A percentile compares a stretch with the other conserved stretches of the same genome.
phyloP scores from a whole-genome alignment of 2,888 invertebrate genomes.

The Cartodere bifasciata region DNA sequence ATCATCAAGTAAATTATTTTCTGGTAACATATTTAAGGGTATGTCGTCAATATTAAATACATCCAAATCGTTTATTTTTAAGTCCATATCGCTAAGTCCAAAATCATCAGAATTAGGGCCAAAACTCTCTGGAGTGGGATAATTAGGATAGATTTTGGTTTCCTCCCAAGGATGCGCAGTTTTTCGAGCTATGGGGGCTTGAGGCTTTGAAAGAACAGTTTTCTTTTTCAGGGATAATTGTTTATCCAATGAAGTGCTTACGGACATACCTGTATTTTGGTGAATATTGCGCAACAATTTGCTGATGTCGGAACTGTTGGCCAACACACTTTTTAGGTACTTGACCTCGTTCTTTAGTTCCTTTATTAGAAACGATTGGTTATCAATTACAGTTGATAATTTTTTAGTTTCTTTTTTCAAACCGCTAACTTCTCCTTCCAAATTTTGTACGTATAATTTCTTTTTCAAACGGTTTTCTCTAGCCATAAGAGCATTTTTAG shows the following conservation, averaged over 20 bases:
- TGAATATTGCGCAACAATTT: constrained; percentile 37
- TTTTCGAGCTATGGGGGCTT: constrained; percentile 16
- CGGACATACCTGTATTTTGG: constrained; percentile 29
- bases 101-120: constrained; percentile 12
- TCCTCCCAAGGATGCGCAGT: constrained; percentile 20
- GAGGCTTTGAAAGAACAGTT: constrained; percentile 19
- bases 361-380: constrained; percentile 36
- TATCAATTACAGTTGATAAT: constrained; percentile 36
- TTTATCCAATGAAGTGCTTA: constrained; percentile 29
- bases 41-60: constrained; percentile 4
- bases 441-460: constrained; percentile 43
- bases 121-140: constrained; percentile 18
- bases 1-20: constrained; percentile 11
- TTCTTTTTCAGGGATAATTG: constrained; percentile 21
- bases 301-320: constrained; percentile 41
- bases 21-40: constrained; percentile 3
- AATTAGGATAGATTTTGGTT: constrained; percentile 12
- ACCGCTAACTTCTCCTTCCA: constrained; percentile 39
- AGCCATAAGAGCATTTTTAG: constrained; percentile 48
- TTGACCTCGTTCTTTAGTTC: constrained; percentile 40
- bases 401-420: constrained; percentile 37
- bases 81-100: too few relatives aligned
- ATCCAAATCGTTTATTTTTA: not conserved
- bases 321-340: constrained; percentile 42
- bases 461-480: constrained; percentile 48